Conservation (phyloP, 2,888 invertebrate genomes). For the Ditula angustiorana region DNA sequence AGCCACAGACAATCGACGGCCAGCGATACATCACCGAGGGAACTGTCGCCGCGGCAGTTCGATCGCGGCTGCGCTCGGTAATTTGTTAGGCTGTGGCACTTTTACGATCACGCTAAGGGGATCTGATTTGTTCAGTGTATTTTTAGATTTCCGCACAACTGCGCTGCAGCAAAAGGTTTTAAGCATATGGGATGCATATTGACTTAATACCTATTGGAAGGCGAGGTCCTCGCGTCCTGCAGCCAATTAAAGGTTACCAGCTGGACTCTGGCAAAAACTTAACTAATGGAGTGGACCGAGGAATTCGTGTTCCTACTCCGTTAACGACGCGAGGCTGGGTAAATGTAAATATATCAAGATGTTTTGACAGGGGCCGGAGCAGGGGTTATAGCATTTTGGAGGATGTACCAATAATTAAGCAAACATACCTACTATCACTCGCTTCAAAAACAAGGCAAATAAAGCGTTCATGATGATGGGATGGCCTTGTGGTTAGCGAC, state of each 20-base stretch:
- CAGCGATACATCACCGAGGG: constrained; percentile 12
- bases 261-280: constrained; percentile 32
- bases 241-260: constrained; percentile 39
- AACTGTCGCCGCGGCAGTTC: constrained; percentile 39
- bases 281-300: constrained; percentile 27
- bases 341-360: constrained; percentile 27
- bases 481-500: no score
- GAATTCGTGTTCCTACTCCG: constrained; percentile 2
- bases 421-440: no score
- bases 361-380: constrained; percentile 9
- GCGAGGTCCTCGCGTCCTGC: neutral
- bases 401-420: neutral
- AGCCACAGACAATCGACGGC: constrained; percentile 41
- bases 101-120: constrained; percentile 58
- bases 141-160: constrained; percentile 63
- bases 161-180: constrained; percentile 35
- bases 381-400: neutral
- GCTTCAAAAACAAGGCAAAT: no score
- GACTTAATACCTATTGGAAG: constrained; percentile 8
- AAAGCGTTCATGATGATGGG: no score
- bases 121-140: constrained; percentile 68
- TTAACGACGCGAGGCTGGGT: neutral
- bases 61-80: constrained; percentile 45
- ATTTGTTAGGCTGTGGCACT: constrained; percentile 68
- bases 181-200: neutral